phyloP scores from a whole-genome alignment of 1,140 invertebrate species.

The Drosophila navojoa region DNA sequence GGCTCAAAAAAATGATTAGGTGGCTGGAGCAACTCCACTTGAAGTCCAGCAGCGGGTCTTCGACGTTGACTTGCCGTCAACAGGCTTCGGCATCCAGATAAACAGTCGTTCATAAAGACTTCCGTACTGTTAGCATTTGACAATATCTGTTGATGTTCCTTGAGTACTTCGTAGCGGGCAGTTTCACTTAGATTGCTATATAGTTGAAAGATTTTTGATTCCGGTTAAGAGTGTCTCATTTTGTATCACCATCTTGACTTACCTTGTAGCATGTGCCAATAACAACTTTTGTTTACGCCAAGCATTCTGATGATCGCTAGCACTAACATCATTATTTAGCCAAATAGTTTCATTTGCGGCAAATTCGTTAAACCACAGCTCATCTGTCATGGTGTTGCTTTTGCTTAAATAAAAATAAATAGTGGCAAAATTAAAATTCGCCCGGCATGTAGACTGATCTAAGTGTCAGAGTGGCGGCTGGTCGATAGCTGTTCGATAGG shows the following conservation, averaged over 20 bases:
- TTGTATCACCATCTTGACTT: neutral
- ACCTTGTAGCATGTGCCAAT: constrained; percentile 48
- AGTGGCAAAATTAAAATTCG: neutral
- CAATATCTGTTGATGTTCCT: constrained; percentile 42
- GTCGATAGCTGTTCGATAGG: constrained; percentile 20
- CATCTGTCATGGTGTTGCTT: constrained; percentile 23
- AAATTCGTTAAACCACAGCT: constrained; percentile 27
- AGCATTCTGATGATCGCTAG: constrained; percentile 27
- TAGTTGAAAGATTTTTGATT: neutral
- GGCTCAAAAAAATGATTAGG: constrained; percentile 25
- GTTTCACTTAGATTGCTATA: constrained; percentile 17
- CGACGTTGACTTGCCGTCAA: constrained; percentile 32
- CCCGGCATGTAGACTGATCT: constrained; percentile 13
- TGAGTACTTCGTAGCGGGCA: neutral
- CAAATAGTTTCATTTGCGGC: constrained; percentile 36
- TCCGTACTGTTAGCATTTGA: neutral
- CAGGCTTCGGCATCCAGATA: constrained; percentile 33
- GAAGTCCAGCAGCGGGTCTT: neutral
- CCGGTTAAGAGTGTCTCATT: neutral
- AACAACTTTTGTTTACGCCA: constrained; percentile 60
- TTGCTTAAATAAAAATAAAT: too few relatives aligned
- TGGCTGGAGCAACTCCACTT: neutral
- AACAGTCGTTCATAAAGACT: constrained; percentile 8
- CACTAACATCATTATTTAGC: constrained; percentile 5
- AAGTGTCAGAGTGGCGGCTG: neutral